These are phyloP conservation scores for Drosophila formosana DNA, from an alignment of 2,888 invertebrate genomes.

Conservation along the genomic window DNA sequence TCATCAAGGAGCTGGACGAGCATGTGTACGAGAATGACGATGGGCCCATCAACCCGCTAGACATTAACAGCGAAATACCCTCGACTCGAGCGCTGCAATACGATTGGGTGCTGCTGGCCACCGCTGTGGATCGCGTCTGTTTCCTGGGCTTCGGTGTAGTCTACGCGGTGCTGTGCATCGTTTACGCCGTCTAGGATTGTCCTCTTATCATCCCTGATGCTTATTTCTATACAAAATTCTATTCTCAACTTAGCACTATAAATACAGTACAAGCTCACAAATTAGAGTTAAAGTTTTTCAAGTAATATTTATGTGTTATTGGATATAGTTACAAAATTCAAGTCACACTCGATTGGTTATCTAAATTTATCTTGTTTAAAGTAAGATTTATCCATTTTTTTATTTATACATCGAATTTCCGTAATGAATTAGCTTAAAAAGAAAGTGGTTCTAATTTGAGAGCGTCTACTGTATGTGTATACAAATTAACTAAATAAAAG, in stretches of 20 bases:
- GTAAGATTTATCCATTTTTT: no score
- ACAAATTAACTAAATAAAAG: not conserved
- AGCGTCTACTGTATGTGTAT: constrained; percentile 1
- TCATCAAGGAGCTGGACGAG: constrained; percentile 74
- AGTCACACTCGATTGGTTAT: no score
- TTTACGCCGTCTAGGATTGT: constrained; percentile 69
- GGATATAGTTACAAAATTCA: no score
- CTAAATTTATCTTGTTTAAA: no score
- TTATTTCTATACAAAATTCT: constrained; percentile 33
- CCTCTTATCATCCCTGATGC: not conserved
- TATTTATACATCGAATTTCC: no score
- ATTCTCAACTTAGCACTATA: constrained; percentile 51
- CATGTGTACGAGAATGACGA: constrained; percentile 67
- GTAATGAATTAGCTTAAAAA: no score
- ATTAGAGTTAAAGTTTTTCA: no score
- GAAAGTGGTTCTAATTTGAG: no score
- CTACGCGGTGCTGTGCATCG: constrained; percentile 85
- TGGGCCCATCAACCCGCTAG: constrained; percentile 57
- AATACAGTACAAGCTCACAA: not conserved
- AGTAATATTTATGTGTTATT: no score
- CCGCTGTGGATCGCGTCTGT: constrained; percentile 88
- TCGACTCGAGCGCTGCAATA: constrained; percentile 85
- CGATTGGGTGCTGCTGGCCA: constrained; percentile 89
- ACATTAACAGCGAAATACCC: constrained; percentile 61
- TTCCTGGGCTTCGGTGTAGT: constrained; percentile 87